Conservation (phyloP, 2,113 vertebrate genomes). For the Ornithorhynchus anatinus region DNA sequence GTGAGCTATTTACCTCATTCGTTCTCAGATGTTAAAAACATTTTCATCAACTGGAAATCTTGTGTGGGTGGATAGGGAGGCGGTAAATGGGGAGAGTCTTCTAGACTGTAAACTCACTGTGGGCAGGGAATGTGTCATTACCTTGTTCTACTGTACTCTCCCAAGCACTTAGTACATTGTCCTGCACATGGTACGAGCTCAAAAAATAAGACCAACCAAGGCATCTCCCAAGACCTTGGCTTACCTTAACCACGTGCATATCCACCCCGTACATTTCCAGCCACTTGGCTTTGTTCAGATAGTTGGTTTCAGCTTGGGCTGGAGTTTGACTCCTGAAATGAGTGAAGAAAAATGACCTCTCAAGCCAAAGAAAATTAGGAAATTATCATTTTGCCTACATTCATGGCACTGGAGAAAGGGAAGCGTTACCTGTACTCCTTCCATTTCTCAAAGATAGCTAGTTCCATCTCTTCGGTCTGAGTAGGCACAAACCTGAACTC, state of each 20-base stretch:
- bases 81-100: neutral
- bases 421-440: slow-evolving; percentile 89
- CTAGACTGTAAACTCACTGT: no score
- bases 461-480: slow-evolving; percentile 92
- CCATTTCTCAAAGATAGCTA: slow-evolving; percentile 90
- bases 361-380: slow-evolving; percentile 1
- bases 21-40: neutral
- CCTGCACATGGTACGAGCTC: no score
- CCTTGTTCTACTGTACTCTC: no score
- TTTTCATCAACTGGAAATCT: neutral
- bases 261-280: slow-evolving; percentile 99
- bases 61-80: neutral
- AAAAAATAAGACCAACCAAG: no score
- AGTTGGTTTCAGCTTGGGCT: slow-evolving; percentile 96
- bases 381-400: neutral
- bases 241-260: slow-evolving; percentile 98
- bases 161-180: no score
- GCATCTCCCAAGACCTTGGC: slow-evolving; percentile 18
- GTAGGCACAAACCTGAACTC: slow-evolving; percentile 94
- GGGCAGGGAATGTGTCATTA: no score
- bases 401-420: neutral
- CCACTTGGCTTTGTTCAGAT: slow-evolving; percentile 99
- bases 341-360: slow-evolving; percentile 16
- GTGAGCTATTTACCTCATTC: no score
- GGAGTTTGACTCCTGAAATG: slow-evolving; percentile 90